Evolutionary conservation across 2,797 vertebrate genomes (phyloP).

Genomic region (Luscinia megarhynchos): DNA sequence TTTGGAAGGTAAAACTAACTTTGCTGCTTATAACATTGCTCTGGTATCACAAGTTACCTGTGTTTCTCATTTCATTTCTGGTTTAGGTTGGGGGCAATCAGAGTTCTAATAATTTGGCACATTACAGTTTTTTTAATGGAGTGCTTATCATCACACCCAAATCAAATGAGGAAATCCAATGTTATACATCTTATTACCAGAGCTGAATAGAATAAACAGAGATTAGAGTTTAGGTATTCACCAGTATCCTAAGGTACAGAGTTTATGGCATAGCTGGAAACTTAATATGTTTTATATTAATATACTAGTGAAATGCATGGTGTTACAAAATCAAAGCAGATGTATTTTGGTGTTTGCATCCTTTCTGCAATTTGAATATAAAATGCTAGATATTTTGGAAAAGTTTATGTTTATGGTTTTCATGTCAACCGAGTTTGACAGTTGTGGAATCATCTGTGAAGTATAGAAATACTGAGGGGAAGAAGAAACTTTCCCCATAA

Average conservation of each 20-base stretch:
- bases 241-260: neutral
- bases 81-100: neutral
- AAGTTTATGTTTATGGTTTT: neutral
- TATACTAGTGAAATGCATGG: neutral
- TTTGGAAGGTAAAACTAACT: neutral
- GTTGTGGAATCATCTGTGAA: neutral
- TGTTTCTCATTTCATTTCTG: neutral
- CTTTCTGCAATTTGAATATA: neutral
- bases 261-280: neutral
- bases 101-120: neutral
- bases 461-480: neutral
- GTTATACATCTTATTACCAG: neutral
- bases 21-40: neutral
- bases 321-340: neutral
- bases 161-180: neutral
- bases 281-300: neutral
- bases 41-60: neutral
- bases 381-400: neutral
- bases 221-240: neutral
- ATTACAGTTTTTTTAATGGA: neutral
- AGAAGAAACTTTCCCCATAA: neutral
- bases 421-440: neutral
- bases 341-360: neutral
- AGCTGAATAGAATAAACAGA: neutral
- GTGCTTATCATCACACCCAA: neutral